phyloP scores from a whole-genome alignment of 2,888 invertebrate genomes.

The Hemicrepidius hirtus region DNA sequence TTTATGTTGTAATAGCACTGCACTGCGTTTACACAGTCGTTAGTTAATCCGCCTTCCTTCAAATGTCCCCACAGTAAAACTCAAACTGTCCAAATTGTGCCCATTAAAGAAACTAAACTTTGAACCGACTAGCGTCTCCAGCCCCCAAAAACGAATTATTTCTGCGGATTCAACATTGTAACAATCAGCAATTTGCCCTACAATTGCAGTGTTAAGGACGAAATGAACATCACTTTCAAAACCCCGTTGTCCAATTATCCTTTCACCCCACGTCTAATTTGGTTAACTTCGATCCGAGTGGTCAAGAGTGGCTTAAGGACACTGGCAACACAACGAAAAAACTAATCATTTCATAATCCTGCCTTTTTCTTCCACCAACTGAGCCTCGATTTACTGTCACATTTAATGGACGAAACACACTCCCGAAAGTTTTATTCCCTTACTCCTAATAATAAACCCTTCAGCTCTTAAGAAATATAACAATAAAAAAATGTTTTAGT shows the following conservation, averaged over 20 bases:
- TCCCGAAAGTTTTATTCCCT: background rate
- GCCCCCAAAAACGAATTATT: slow-evolving; percentile 6
- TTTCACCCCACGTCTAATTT: slow-evolving; percentile 31
- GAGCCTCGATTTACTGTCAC: slow-evolving; percentile 15
- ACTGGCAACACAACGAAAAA: slow-evolving; percentile 16
- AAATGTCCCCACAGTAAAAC: slow-evolving; percentile 30
- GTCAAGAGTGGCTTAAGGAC: slow-evolving; percentile 29
- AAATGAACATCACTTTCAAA: slow-evolving; percentile 37
- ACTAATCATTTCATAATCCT: slow-evolving; percentile 36
- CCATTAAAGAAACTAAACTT: slow-evolving; percentile 20
- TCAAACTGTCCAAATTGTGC: slow-evolving; percentile 8
- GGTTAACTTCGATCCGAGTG: slow-evolving; percentile 36
- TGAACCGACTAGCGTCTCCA: slow-evolving; percentile 1
- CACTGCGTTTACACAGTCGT: slow-evolving; percentile 26
- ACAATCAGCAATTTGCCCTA: slow-evolving; percentile 39
- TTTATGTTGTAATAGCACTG: slow-evolving; percentile 35
- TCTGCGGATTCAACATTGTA: slow-evolving; percentile 17
- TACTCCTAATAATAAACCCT: background rate
- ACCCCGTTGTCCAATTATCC: slow-evolving; percentile 39
- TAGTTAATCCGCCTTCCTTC: slow-evolving; percentile 13
- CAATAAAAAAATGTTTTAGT: too few species aligned
- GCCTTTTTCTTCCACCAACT: slow-evolving; percentile 15
- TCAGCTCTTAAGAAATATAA: too few species aligned
- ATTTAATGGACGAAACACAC: slow-evolving; percentile 10
- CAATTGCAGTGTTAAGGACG: slow-evolving; percentile 30